Evolutionary conservation across 30 jellyfish, hydroid and myxozoan genomes (phyloP), one percentile per base, ranked within the genome.

Genomic region (Turritopsis rubra): DNA sequence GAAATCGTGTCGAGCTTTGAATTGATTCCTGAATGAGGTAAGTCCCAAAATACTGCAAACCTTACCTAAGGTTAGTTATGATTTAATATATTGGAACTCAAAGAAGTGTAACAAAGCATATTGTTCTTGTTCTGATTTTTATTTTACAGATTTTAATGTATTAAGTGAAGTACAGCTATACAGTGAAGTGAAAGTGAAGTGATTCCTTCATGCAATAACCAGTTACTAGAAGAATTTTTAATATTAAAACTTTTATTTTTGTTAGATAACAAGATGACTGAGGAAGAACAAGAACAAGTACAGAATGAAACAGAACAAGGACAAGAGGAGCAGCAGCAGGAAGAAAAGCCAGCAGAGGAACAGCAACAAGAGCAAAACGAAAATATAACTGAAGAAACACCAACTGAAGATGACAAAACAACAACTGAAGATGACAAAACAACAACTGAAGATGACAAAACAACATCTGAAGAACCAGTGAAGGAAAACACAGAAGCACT

Each of bases 391-490:
- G 60, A 41, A 41, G 82, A 74, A 74, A 29, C 28, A 8, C 26
- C 82, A 74, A 1, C 60, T 74, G 65, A 23, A 23, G 52, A 19
- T 24, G 82, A 16, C 20, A 18, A 74, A n/a, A 26, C 28, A 25
- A 29, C 21, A 24, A 8, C 65, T 26, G 82, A 74, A 1, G 71
- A 74, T 20, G 65, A 24, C 16, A 74, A 74, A 74, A 26, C 82
- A 74, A 52, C 24, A n/a, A 8, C 77, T 68, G 77, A 68, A 68
- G 77, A 68, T 20, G 65, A 24, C 16, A 74, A 74, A 74, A 26
- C 82, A 74, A 52, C 24, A n/a, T 27, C 77, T 68, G 77, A 68
- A 68, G 77, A 68, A 68, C 16, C 72, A 68, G 23, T 68, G 77
- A 68, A 21, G 29, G 29, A 21, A 66, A 66, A 26, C 76, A 66